Base-by-base conservation (phyloP, 2,797 vertebrate genomes). In the Sebastes oblongus region DNA sequence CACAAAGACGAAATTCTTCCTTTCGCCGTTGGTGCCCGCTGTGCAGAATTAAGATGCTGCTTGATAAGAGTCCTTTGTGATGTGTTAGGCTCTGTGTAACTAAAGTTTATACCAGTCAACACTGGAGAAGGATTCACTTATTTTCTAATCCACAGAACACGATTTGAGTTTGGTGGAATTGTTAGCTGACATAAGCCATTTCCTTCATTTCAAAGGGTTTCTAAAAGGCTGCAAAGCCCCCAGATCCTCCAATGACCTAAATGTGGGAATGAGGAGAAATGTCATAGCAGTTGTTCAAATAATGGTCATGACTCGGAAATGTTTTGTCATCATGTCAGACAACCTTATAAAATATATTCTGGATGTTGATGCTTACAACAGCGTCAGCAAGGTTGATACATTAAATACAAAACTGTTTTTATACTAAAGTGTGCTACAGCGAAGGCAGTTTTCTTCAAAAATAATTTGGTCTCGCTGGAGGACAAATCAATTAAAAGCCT, bases 161-260 rank as follows among this genome's bases (percentile, higher is more conserved):
- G 12, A 84, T 91, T 91, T 83, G 30, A 78, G 87, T 86, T 88
- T 78, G 67, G 86, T 62, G 65, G 66, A 86, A 85, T 85, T 88
- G 72, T 87, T 79, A 77, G 85, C 73, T 83, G 71, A 90, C 82
- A 82, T 85, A 82, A 89, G 77, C 76, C 64, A 78, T 87, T 84
- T 79, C 78, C 55, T 80, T 89, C 85, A 88, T 89, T 86, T 85
- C 75, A 75, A 86, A 86, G 78, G 68, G 71, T 84, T 90, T 91
- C 64, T 81, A 77, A 86, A 46, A 83, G 70, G 83, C 86, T 87
- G 81, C 69, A 80, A 85, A 85, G 58, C 84, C 66, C 34, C 42
- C 20, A 61, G 67, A 93, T 90, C 84, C 76, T 84, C 24, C 65
- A 50, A 78, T 86, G 87, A 84, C 91, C 88, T 87, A 90, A 59